Evolutionary conservation across 2,888 invertebrate genomes (phyloP), one percentile per base, ranked within the genome.

Genomic region (Fragum sueziense): DNA sequence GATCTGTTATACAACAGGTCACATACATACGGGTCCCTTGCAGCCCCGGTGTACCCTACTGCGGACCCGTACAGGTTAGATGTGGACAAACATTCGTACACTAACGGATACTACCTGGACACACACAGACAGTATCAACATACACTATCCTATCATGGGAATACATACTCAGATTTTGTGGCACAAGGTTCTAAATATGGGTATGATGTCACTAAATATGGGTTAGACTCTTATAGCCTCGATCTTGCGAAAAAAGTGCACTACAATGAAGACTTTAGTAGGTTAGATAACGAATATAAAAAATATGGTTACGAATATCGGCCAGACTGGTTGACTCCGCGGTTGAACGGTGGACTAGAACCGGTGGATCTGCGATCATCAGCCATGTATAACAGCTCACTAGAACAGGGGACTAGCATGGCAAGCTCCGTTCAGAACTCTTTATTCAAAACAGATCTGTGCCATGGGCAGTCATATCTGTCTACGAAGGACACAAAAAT

Each of bases 51-150:
- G 69, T 91, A 90, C 62, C 82, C 86, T 7, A 68, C 86, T 14
- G 73, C 88, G 33, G 91, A 91, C 62, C 83, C 90, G 7, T 91
- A 90, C 80, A 74, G 89, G 68, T 73, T 91, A 14, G 91, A 91
- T 31, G 80, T 88, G 22, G 91, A 90, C 20, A 90, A 91, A 86
- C 91, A 91, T 79, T 80, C 88, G 34, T 89, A 90, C 72, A 84
- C 90, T 27, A 91, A 91, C 76, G 91, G 91, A 29, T 92, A 92
- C 79, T 92, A 91, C 78, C 80, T 91, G 22, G 92, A 92, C 70
- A 79, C 84, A 6, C 84, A 84, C 54, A 85, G 92, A 79, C 92
- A 92, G 76, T 92, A 92, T 82, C 92, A 92, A 72, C 89, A 91
- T 73, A 85, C 90, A 7, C 83, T 91, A 61, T 88, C 91, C 37